Percentiles rank a stretch among this genome's conserved stretches.
These are phyloP conservation scores for Ceratoteleas bidentatus DNA, from an alignment of 1,140 invertebrate species.

Conservation along the genomic window DNA sequence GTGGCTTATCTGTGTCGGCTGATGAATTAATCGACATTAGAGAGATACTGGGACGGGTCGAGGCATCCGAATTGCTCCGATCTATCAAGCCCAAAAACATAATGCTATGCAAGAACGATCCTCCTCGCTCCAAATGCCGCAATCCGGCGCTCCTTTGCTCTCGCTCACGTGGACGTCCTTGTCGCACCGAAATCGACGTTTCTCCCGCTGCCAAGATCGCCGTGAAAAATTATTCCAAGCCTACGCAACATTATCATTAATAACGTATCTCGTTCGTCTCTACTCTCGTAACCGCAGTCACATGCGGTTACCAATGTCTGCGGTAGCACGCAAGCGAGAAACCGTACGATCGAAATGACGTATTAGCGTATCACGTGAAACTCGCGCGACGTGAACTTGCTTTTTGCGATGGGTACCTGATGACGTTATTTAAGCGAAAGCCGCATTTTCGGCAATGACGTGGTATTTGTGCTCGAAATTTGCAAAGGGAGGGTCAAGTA, in stretches of 20 bases:
- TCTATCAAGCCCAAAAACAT: conserved; percentile 70
- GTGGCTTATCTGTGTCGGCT: conserved; percentile 66
- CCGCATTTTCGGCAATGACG: too few relatives aligned
- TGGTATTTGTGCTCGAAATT: too few relatives aligned
- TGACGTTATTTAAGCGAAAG: conserved; percentile 32
- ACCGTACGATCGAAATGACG: conserved; percentile 63
- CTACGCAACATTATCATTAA: conserved; percentile 68
- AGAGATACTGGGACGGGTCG: conserved; percentile 59
- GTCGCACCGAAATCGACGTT: conserved; percentile 53
- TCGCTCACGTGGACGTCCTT: conserved; percentile 2
- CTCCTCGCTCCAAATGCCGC: not conserved
- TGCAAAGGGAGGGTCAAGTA: too few relatives aligned
- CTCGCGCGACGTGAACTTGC: conserved; percentile 23
- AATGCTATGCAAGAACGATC: conserved; percentile 60
- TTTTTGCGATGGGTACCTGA: conserved; percentile 38
- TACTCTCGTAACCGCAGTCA: conserved; percentile 58
- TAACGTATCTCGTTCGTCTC: conserved; percentile 67
- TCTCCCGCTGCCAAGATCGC: conserved; percentile 49
- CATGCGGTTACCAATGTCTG: conserved; percentile 62
- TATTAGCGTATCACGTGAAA: conserved; percentile 55
- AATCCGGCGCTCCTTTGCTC: not conserved
- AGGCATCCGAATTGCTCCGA: conserved; percentile 69
- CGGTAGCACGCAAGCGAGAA: conserved; percentile 61
- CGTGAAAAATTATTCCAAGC: conserved; percentile 64
- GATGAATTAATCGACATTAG: conserved; percentile 76